Evolutionary conservation across 2,797 vertebrate species (phyloP).

Genomic region (Loriculus beryllinus): DNA sequence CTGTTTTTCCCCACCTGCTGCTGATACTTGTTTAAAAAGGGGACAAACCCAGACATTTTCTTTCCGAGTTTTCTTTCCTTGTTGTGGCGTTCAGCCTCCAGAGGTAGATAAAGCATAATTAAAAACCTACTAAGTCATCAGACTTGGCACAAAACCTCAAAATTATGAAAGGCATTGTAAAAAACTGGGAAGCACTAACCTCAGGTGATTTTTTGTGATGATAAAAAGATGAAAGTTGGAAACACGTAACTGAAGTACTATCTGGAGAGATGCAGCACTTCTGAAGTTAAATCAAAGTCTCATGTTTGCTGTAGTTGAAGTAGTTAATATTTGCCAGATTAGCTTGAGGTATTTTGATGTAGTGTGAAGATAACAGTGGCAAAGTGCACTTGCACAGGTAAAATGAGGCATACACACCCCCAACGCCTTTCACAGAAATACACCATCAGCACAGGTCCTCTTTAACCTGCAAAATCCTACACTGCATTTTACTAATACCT

Average conservation of each 20-base stretch:
- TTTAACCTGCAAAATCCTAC: not conserved
- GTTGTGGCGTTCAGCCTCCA: not conserved
- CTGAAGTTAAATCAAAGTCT: not conserved
- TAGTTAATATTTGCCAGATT: not conserved
- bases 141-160: not conserved
- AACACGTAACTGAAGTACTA: not conserved
- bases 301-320: not conserved
- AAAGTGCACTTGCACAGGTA: not conserved
- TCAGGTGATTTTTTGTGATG: not conserved
- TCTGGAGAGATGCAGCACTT: not conserved
- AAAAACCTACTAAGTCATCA: not conserved
- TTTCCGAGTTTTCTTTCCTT: not conserved
- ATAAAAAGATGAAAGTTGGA: not conserved
- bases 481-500: not conserved
- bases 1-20: not conserved
- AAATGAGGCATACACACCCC: not conserved
- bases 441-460: not conserved
- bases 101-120: not conserved
- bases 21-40: not conserved
- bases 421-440: not conserved
- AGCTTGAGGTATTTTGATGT: not conserved
- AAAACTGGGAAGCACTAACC: not conserved
- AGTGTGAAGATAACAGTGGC: not conserved
- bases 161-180: not conserved
- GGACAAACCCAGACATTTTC: not conserved